Conservation (phyloP, 2,797 vertebrate species). For the Merluccius polli region DNA sequence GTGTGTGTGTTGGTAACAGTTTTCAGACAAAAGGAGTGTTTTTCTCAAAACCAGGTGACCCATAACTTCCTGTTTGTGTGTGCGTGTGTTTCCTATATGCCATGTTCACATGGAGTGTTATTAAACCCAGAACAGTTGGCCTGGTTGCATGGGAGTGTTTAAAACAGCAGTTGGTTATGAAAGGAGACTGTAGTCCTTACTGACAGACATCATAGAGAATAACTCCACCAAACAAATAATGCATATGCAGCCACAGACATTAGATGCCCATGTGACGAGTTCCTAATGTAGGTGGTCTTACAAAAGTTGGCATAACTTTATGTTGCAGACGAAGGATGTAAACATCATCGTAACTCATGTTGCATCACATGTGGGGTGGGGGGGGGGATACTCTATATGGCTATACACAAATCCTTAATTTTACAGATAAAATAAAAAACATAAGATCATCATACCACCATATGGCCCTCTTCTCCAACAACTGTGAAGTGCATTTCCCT, state of each 20-base stretch:
- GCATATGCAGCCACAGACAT: background rate
- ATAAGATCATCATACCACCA: background rate
- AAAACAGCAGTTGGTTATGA: background rate
- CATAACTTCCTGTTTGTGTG: background rate
- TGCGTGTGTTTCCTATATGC: slow-evolving; percentile 20
- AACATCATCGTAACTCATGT: slow-evolving; percentile 33
- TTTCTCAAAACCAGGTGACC: slow-evolving; percentile 32
- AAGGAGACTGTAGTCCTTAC: background rate
- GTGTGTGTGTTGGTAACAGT: no score
- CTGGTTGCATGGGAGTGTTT: background rate
- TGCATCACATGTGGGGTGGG: slow-evolving; percentile 35
- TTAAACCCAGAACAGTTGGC: background rate
- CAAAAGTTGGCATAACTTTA: slow-evolving; percentile 29
- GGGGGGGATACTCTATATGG: slow-evolving; percentile 43
- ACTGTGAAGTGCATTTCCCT: slow-evolving; percentile 5
- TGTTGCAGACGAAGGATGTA: slow-evolving; percentile 17
- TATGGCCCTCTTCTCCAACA: background rate
- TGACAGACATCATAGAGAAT: background rate
- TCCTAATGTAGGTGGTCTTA: background rate
- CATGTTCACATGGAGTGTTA: slow-evolving; percentile 28
- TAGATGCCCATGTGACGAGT: background rate
- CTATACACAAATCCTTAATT: slow-evolving; percentile 58
- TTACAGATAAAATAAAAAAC: slow-evolving; percentile 20
- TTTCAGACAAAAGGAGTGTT: slow-evolving; percentile 21
- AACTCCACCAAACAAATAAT: background rate